Conservation (phyloP, 2,888 invertebrate species). For the Zele albiditarsus region DNA sequence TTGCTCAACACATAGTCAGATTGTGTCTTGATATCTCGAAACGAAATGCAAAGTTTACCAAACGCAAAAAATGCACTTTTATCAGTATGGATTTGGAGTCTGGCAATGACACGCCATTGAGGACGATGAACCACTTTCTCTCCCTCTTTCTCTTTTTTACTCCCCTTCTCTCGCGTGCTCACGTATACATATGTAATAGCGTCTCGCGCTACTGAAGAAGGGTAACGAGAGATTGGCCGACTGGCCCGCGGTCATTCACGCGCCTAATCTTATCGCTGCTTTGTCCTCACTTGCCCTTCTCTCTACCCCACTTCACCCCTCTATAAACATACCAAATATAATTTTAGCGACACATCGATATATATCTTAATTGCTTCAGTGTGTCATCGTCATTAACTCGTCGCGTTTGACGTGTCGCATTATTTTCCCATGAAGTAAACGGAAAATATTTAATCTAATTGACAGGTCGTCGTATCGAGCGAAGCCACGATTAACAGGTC, state of each 20-base stretch:
- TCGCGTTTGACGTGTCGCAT: no score
- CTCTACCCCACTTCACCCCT: conserved; percentile 1
- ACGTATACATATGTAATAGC: conserved; percentile 7
- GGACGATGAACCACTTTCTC: conserved; percentile 58
- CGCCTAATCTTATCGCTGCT: conserved; percentile 19
- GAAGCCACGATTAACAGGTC: conserved; percentile 80
- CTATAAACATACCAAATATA: background rate
- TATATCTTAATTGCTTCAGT: background rate
- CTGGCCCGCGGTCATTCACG: conserved; percentile 36
- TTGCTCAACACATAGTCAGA: conserved; percentile 11
- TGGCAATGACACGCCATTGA: conserved; percentile 42
- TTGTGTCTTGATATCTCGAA: conserved; percentile 34
- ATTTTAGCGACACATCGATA: background rate
- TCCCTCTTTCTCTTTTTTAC: conserved; percentile 9
- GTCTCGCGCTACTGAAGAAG: conserved; percentile 26
- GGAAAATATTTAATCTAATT: conserved; percentile 36
- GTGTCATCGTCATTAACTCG: no score
- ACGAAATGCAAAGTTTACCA: conserved; percentile 57
- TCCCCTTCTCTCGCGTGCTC: conserved; percentile 23
- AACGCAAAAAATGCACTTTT: conserved; percentile 61
- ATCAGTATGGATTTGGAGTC: conserved; percentile 57
- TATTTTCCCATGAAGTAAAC: background rate
- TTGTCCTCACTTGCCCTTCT: conserved; percentile 2
- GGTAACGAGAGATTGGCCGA: conserved; percentile 26
- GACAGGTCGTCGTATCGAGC: conserved; percentile 77